Evolutionary conservation across 1,140 invertebrate species (phyloP).

Genomic region (Euschistus heros): DNA sequence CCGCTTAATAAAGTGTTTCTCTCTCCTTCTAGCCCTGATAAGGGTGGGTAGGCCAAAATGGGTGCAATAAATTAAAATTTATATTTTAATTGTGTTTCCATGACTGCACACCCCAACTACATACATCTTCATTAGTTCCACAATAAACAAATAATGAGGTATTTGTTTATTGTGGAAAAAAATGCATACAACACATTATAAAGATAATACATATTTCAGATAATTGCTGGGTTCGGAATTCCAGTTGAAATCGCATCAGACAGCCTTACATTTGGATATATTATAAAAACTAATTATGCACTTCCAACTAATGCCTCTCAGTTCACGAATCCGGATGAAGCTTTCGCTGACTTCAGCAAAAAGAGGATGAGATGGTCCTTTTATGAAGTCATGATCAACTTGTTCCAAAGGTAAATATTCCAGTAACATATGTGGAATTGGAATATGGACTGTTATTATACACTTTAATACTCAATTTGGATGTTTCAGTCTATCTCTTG

Average conservation of each 20-base stretch:
- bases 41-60: no score
- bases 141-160: no score
- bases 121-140: no score
- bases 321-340: slow-evolving; percentile 45
- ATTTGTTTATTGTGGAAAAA: no score
- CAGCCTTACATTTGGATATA: slow-evolving; percentile 49
- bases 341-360: slow-evolving; percentile 34
- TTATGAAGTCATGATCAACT: slow-evolving; percentile 35
- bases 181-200: background rate
- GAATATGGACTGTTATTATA: background rate
- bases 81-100: no score
- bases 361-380: slow-evolving; percentile 34
- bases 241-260: slow-evolving; percentile 49
- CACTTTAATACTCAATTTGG: background rate
- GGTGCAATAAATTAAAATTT: no score
- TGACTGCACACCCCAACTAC: no score
- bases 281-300: slow-evolving; percentile 49
- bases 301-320: slow-evolving; percentile 47
- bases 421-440: no score
- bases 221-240: slow-evolving; percentile 53
- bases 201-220: slow-evolving; percentile 35
- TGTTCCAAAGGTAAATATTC: slow-evolving; percentile 30
- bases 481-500: slow-evolving; percentile 18
- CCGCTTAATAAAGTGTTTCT: no score
- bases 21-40: no score